These are phyloP conservation scores for Pristionchus exspectatus DNA, from an alignment of 2,888 invertebrate species.

Conservation along the genomic window DNA sequence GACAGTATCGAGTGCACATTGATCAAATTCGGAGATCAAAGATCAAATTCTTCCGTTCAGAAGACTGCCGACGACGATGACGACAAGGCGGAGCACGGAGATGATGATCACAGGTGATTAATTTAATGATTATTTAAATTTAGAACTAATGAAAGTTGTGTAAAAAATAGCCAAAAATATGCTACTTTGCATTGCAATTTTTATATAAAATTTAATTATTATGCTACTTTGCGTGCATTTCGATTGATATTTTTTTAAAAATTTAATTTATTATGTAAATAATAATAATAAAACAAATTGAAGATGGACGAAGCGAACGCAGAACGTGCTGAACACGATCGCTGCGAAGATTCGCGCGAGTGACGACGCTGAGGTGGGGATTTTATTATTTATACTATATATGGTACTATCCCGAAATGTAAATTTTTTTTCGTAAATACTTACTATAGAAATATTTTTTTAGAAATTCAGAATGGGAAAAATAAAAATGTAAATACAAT, in stretches of 20 bases:
- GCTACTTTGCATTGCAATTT: too few species aligned
- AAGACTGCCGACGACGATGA: slow-evolving; percentile 58
- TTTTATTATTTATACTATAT: not conserved
- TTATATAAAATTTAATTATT: too few species aligned
- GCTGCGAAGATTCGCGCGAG: slow-evolving; percentile 64
- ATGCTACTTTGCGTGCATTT: too few species aligned
- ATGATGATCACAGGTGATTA: slow-evolving; percentile 64
- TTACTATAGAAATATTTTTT: too few species aligned
- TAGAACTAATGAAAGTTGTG: not conserved
- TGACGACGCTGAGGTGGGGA: slow-evolving; percentile 65
- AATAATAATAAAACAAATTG: not conserved
- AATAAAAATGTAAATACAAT: too few species aligned
- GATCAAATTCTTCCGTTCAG: not conserved
- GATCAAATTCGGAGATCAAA: not conserved
- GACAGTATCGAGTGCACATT: not conserved
- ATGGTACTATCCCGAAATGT: not conserved
- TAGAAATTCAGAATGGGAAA: too few species aligned
- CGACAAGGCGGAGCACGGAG: slow-evolving; percentile 60
- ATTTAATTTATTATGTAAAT: not conserved
- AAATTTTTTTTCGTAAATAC: too few species aligned
- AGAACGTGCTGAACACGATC: slow-evolving; percentile 72
- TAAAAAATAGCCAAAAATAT: too few species aligned
- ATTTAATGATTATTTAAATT: not conserved
- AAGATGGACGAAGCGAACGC: slow-evolving; percentile 73
- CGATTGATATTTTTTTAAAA: too few species aligned